These are phyloP conservation scores for Bos javanicus DNA, from an alignment of 2,113 vertebrate genomes.

Conservation along the genomic window DNA sequence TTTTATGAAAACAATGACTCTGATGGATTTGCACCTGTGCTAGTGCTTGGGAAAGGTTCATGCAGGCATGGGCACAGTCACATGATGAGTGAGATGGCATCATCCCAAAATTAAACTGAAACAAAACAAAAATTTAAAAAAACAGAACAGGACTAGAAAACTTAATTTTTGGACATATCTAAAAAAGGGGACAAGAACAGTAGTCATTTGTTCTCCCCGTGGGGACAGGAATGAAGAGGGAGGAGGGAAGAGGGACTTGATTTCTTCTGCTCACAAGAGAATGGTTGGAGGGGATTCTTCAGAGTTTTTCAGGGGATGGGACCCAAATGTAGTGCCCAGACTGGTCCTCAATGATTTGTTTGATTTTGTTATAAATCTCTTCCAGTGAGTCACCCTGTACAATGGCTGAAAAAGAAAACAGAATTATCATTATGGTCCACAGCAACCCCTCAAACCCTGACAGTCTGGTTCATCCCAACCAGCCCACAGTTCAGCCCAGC, in stretches of 20 bases:
- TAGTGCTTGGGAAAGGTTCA: slow-evolving; percentile 88
- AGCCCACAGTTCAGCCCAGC: background rate
- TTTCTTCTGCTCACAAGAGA: slow-evolving; percentile 85
- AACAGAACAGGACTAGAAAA: slow-evolving; percentile 99
- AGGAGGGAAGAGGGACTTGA: slow-evolving; percentile 81
- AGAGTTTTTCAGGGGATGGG: slow-evolving; percentile 98
- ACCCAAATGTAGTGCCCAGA: slow-evolving; percentile 99
- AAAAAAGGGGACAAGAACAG: slow-evolving; percentile 91
- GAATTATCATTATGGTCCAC: background rate
- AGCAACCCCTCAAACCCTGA: rapidly evolving
- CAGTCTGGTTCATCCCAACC: background rate
- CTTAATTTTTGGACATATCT: slow-evolving; percentile 96
- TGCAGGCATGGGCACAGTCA: slow-evolving; percentile 98
- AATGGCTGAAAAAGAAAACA: slow-evolving; percentile 86
- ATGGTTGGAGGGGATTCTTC: slow-evolving; percentile 83
- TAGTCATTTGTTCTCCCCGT: slow-evolving; percentile 77
- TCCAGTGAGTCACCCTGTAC: slow-evolving; percentile 99
- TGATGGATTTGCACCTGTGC: slow-evolving; percentile 87
- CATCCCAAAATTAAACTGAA: slow-evolving; percentile 84
- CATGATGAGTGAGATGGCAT: slow-evolving; percentile 93
- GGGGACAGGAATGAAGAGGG: slow-evolving; percentile 79
- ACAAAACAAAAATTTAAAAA: slow-evolving; percentile 48
- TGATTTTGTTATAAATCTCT: slow-evolving; percentile 99
- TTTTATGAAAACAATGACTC: slow-evolving; percentile 85
- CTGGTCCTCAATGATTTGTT: slow-evolving; percentile 99